phyloP scores from a whole-genome alignment of 1,140 invertebrate genomes.

The Drosophila navojoa region DNA sequence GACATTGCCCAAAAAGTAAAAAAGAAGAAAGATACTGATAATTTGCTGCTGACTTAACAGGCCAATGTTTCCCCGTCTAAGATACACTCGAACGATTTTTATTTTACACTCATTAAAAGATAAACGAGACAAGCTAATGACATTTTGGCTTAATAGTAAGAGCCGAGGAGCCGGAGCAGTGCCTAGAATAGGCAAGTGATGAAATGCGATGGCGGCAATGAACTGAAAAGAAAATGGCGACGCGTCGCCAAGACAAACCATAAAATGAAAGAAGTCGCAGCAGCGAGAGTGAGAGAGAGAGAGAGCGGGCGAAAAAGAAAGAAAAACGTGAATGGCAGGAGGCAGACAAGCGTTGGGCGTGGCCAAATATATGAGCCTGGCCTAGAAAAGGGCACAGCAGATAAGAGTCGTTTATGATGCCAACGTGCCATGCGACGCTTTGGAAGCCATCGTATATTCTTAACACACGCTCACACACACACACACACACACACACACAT shows the following conservation, averaged over 20 bases:
- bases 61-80: background rate
- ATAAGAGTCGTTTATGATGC: slow-evolving; percentile 78
- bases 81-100: slow-evolving; percentile 54
- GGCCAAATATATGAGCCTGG: slow-evolving; percentile 38
- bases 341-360: slow-evolving; percentile 58
- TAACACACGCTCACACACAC: background rate
- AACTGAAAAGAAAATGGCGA: slow-evolving; percentile 74
- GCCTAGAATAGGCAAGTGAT: slow-evolving; percentile 15
- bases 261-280: slow-evolving; percentile 61
- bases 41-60: slow-evolving; percentile 25
- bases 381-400: slow-evolving; percentile 62
- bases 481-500: slow-evolving; percentile 2
- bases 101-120: slow-evolving; percentile 82
- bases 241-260: slow-evolving; percentile 67
- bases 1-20: slow-evolving; percentile 1
- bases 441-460: slow-evolving; percentile 29
- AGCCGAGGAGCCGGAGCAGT: background rate
- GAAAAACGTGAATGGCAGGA: slow-evolving; percentile 47
- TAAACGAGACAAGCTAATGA: slow-evolving; percentile 81
- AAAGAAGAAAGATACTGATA: slow-evolving; percentile 6
- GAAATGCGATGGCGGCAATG: slow-evolving; percentile 63
- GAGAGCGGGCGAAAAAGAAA: background rate
- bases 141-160: slow-evolving; percentile 69
- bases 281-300: background rate
- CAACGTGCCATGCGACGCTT: slow-evolving; percentile 55